Conservation (phyloP, 2,888 invertebrate species). For the Cryptocephalus moraei region DNA sequence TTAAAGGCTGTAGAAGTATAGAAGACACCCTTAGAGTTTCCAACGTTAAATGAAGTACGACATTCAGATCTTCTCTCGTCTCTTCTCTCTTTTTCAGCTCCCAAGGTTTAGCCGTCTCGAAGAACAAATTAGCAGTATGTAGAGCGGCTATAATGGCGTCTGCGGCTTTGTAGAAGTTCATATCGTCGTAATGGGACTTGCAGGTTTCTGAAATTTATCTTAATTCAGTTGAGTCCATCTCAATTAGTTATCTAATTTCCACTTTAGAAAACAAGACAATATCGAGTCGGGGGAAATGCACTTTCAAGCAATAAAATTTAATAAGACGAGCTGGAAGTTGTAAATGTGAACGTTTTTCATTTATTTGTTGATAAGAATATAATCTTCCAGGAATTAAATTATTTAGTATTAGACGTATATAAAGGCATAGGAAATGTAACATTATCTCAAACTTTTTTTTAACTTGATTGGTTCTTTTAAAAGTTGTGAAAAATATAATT, state of each 20-base stretch:
- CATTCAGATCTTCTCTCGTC: conserved; percentile 48
- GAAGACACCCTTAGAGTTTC: conserved; percentile 73
- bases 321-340: background rate
- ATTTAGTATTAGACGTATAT: too few relatives aligned
- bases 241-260: too few relatives aligned
- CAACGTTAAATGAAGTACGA: conserved; percentile 71
- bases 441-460: too few relatives aligned
- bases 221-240: too few relatives aligned
- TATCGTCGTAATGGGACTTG: conserved; percentile 56
- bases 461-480: too few relatives aligned
- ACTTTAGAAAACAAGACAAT: too few relatives aligned
- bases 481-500: too few relatives aligned
- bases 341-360: too few relatives aligned
- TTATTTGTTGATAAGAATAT: too few relatives aligned
- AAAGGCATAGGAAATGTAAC: too few relatives aligned
- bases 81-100: conserved; percentile 55
- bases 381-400: too few relatives aligned
- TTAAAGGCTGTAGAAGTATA: conserved; percentile 76
- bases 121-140: conserved; percentile 74
- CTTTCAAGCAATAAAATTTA: conserved; percentile 1
- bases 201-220: conserved; percentile 45
- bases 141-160: conserved; percentile 66
- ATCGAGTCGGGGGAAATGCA: background rate
- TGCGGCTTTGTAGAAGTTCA: conserved; percentile 73
- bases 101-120: conserved; percentile 86